Conservation (phyloP, 2,113 vertebrate genomes). For the Accipiter cooperii region DNA sequence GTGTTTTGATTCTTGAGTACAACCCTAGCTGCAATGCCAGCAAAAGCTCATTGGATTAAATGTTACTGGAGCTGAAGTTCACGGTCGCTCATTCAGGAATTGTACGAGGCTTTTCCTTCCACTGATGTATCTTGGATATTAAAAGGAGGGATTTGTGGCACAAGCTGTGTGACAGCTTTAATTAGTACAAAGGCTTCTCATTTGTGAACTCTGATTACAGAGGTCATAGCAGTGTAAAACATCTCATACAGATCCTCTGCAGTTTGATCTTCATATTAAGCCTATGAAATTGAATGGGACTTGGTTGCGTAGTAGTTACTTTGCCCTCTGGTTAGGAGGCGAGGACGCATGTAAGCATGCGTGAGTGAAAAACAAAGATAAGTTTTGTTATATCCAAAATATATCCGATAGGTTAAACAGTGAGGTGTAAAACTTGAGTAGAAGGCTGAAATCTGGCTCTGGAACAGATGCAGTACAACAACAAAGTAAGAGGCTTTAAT, state of each 20-base stretch:
- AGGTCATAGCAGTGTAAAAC: background rate
- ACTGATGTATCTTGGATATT: background rate
- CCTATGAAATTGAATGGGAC: background rate
- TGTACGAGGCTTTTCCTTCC: background rate
- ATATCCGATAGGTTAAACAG: background rate
- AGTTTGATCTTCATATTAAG: background rate
- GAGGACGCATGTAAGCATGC: background rate
- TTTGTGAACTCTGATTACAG: background rate
- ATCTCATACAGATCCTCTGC: background rate
- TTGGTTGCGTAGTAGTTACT: background rate
- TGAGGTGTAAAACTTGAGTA: background rate
- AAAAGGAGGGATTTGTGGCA: background rate
- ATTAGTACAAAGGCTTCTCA: background rate
- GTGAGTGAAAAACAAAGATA: background rate
- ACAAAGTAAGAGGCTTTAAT: conserved; percentile 7
- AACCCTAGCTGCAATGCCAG: background rate
- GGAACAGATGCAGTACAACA: background rate
- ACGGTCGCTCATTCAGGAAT: background rate
- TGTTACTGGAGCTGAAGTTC: background rate
- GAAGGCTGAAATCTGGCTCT: background rate
- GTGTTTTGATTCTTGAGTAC: background rate
- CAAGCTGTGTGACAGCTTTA: background rate
- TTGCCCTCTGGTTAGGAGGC: background rate
- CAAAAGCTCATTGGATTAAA: background rate
- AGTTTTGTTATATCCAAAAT: background rate